Evolutionary conservation across 1,140 invertebrate species (phyloP).

Genomic region (Lordiphosa clarofinis): DNA sequence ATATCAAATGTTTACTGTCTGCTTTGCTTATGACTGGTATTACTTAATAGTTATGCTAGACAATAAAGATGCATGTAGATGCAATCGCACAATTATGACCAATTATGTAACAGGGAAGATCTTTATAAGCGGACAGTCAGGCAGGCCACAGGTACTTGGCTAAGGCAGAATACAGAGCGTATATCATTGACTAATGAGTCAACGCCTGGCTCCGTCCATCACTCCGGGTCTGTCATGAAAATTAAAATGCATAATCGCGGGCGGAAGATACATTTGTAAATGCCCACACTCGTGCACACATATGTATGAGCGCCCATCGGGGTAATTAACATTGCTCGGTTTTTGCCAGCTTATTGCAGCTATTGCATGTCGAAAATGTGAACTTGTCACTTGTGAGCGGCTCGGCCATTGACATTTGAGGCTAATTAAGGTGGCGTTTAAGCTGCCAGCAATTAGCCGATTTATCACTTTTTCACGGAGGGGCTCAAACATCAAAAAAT

Average conservation of each 20-base stretch:
- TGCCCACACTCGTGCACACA: neutral
- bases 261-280: conserved; percentile 14
- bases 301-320: neutral
- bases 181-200: conserved; percentile 73
- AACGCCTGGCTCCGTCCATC: conserved; percentile 4
- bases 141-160: conserved; percentile 23
- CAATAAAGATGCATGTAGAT: conserved; percentile 55
- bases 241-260: conserved; percentile 55
- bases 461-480: conserved; percentile 54
- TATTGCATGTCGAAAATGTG: conserved; percentile 42
- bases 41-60: conserved; percentile 31
- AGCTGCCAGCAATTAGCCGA: conserved; percentile 58
- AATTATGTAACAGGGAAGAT: conserved; percentile 67
- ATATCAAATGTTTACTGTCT: conserved; percentile 1
- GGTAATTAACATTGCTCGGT: conserved; percentile 52
- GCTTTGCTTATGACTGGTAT: conserved; percentile 37
- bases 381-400: conserved; percentile 39
- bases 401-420: conserved; percentile 45
- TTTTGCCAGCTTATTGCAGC: conserved; percentile 15
- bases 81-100: conserved; percentile 72
- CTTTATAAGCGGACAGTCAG: conserved; percentile 32
- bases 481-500: conserved; percentile 40
- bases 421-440: conserved; percentile 59
- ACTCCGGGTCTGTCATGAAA: conserved; percentile 36
- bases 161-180: conserved; percentile 32